A percentile compares a stretch with the other conserved stretches of the same genome.
Evolutionary conservation across 2,797 vertebrate species (phyloP).

Genomic region (Ctenosaura bakeri): DNA sequence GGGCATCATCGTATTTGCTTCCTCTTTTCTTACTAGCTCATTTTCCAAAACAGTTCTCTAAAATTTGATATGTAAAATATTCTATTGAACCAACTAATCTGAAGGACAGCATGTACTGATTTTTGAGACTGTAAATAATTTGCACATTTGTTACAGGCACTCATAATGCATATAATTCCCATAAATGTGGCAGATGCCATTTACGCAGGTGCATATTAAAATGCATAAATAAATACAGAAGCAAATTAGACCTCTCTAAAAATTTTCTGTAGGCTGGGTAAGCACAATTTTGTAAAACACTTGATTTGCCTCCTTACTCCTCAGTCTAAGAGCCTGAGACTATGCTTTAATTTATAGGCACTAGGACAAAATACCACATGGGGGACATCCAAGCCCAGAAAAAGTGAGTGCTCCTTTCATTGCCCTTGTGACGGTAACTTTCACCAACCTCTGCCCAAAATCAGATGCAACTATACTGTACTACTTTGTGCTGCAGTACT

Average conservation of each 20-base stretch:
- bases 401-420: not conserved
- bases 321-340: not conserved
- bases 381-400: not conserved
- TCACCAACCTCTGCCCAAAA: not conserved
- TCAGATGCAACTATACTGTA: not conserved
- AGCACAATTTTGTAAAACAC: not conserved
- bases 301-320: not conserved
- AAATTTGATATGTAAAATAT: not conserved
- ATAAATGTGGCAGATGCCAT: not conserved
- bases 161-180: not conserved
- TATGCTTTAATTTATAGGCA: not conserved
- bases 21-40: not conserved
- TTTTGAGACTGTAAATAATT: not conserved
- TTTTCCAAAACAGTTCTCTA: not conserved
- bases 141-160: not conserved
- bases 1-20: not conserved
- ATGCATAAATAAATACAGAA: constrained; percentile 54
- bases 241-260: constrained; percentile 36
- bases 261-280: constrained; percentile 31
- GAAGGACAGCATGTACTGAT: not conserved
- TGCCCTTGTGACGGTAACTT: not conserved
- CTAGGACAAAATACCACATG: not conserved
- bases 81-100: not conserved
- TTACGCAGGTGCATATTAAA: constrained; percentile 26
- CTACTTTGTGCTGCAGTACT: not conserved